Conservation (phyloP, 2,113 vertebrate genomes). For the Globicephala melas region DNA sequence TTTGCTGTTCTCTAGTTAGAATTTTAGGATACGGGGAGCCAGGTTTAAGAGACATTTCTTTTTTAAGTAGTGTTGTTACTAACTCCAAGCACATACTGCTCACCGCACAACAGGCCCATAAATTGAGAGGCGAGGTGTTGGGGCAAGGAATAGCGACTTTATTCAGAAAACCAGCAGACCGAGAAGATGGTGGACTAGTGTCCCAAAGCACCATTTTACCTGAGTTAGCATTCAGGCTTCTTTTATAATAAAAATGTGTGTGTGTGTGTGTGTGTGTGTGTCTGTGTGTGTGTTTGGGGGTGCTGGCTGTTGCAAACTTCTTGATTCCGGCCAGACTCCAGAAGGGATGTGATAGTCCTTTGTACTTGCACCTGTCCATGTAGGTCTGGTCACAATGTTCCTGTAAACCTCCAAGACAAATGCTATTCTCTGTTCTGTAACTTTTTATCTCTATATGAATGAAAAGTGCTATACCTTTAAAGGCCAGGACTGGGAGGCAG, state of each 20-base stretch:
- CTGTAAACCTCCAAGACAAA: too few relatives aligned
- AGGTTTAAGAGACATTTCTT: neutral
- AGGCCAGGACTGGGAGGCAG: too few relatives aligned
- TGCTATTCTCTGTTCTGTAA: too few relatives aligned
- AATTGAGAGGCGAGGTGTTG: neutral
- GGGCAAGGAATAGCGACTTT: neutral
- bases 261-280: neutral
- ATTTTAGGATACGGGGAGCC: neutral
- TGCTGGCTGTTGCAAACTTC: neutral
- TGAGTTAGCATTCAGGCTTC: neutral
- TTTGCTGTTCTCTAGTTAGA: conserved; percentile 21
- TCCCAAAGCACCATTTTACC: neutral
- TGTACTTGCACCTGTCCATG: neutral
- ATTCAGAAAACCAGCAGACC: neutral
- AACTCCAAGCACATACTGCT: neutral
- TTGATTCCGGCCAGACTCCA: accelerated
- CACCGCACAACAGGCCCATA: neutral
- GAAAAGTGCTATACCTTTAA: too few relatives aligned
- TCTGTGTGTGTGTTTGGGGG: neutral
- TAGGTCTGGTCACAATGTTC: neutral
- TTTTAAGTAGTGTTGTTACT: neutral
- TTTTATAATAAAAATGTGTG: neutral
- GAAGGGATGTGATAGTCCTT: neutral
- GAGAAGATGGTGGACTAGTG: neutral
- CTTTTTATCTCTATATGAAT: too few relatives aligned